Conservation (phyloP, 2,888 invertebrate species). For the Celastrina argiolus region DNA sequence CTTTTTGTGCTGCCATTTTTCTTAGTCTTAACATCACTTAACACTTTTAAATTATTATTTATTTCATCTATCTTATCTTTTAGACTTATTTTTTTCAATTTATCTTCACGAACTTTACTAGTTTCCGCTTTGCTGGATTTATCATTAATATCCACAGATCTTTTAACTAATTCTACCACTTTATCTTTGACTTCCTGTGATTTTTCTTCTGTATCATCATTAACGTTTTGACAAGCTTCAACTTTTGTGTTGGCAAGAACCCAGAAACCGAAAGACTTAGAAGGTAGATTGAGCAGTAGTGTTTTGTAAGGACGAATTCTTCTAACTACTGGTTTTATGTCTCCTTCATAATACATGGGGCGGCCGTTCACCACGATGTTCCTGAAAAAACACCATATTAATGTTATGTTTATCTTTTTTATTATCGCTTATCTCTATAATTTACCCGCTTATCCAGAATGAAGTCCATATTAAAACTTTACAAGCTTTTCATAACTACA, state of each 20-base stretch:
- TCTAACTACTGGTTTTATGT: conserved; percentile 74
- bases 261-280: conserved; percentile 85
- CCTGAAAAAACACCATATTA: conserved; percentile 51
- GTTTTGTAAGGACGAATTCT: conserved; percentile 71
- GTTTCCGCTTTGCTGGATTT: conserved; percentile 38
- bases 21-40: conserved; percentile 33
- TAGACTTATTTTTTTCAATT: conserved; percentile 37
- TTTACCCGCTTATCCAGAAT: no score
- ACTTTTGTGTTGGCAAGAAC: conserved; percentile 82
- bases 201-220: conserved; percentile 35
- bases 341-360: conserved; percentile 76
- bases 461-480: no score
- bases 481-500: no score
- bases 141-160: conserved; percentile 41
- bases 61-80: conserved; percentile 43
- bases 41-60: conserved; percentile 47
- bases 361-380: conserved; percentile 81
- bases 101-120: conserved; percentile 13
- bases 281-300: conserved; percentile 79
- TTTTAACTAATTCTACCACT: conserved; percentile 36
- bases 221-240: conserved; percentile 69
- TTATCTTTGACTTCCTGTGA: conserved; percentile 35
- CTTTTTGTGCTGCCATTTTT: not conserved
- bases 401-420: no score
- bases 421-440: no score